Base-by-base conservation (phyloP, 1,140 invertebrate species). In the Neodiprion virginianus region DNA sequence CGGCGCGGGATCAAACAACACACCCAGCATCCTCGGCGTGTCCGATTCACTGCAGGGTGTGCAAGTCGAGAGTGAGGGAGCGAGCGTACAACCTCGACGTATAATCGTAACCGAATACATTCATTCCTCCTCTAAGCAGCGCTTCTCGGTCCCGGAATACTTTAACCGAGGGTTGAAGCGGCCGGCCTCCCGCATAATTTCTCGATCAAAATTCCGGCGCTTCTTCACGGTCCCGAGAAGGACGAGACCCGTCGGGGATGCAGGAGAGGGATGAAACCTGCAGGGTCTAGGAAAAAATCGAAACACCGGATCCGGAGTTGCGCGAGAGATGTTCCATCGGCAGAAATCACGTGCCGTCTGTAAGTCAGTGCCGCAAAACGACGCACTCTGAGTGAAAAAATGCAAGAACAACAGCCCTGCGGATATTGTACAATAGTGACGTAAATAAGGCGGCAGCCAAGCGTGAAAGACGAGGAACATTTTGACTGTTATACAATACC, bases 91-190 rank as follows among this genome's bases (percentile, higher is more conserved):
- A 40, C 28, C 28, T 40, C 2, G 5, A 40, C 28, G 53, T 61
- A 61, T 61, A 61, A 61, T 61, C n/a, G 80, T 81, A 81, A 81
- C 80, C 80, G 80, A 81, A 81, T 79, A 81, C 78, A 81, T 78
- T 65, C 69, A 72, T 12, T 40, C 28, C 28, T 40, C 1, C 28
- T 40, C 11, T 14, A 5, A 17, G 11, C 11, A 12, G 11, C 53
- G 53, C 5, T 12, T 17, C 53, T 61, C 11, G 53, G 53, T 61
- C n/a, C 53, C 5, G 11, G 53, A 61, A 61, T 40, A 40, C 28
- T 40, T 40, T 40, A 77, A 80, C 77, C 72, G 12, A 7, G 40
- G 9, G 21, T 69, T 21, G 11, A 3, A 21, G 17, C 11, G 40
- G 40, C 67, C 21, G n/a, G 67, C 53, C 21, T 69, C 67, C 67